Percentiles rank a stretch among this genome's conserved stretches.
phyloP scores from a whole-genome alignment of 2,888 invertebrate genomes.

The Eumerus sabulonum region DNA sequence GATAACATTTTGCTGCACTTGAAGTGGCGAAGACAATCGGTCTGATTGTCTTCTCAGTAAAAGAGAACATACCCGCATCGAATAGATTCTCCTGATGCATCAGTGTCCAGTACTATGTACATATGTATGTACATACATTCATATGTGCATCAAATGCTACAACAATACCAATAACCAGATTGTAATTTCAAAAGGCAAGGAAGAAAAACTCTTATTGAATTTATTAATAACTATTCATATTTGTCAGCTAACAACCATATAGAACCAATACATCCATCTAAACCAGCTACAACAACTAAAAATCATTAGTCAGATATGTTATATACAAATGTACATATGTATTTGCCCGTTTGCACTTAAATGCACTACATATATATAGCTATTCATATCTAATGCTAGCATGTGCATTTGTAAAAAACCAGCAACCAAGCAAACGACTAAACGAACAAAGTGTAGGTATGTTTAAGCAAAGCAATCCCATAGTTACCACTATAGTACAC shows the following conservation, averaged over 20 bases:
- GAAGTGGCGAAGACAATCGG: too few species aligned
- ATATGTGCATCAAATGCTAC: too few species aligned
- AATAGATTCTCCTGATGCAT: too few species aligned
- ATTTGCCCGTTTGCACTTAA: neutral
- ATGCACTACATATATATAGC: neutral
- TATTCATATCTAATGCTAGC: slow-evolving; percentile 57
- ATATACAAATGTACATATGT: neutral
- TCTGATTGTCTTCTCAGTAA: too few species aligned
- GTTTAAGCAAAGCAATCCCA: slow-evolving; percentile 6
- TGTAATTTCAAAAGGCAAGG: slow-evolving; percentile 39
- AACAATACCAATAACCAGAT: too few species aligned
- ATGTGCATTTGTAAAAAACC: slow-evolving; percentile 43
- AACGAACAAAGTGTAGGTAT: neutral
- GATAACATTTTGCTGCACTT: too few species aligned
- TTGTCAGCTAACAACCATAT: slow-evolving; percentile 44
- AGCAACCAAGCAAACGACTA: slow-evolving; percentile 3
- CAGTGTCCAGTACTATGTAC: too few species aligned
- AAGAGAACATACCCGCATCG: too few species aligned
- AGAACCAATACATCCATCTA: neutral
- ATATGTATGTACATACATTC: too few species aligned
- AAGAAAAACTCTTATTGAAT: slow-evolving; percentile 45
- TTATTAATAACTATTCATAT: slow-evolving; percentile 60
- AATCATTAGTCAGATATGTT: too few species aligned
- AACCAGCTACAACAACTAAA: neutral
- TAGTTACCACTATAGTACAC: slow-evolving; percentile 46